Evolutionary conservation across 2,797 vertebrate species (phyloP).

Genomic region (Pseudomugil tenellus): DNA sequence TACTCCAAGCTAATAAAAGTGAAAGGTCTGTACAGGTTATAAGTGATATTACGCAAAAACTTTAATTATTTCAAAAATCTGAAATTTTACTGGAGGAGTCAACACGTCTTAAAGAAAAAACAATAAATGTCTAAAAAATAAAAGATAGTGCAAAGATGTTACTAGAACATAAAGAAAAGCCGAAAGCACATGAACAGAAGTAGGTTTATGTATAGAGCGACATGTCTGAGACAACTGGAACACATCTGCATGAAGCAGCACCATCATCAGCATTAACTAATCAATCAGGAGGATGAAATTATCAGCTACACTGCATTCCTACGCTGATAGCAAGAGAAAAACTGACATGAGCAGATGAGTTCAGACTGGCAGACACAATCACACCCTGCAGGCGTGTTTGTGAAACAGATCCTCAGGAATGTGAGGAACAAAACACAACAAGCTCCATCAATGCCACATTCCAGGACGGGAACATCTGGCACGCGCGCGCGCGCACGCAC

Average conservation of each 20-base stretch:
- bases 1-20: too few species aligned
- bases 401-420: conserved; percentile 51
- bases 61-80: too few species aligned
- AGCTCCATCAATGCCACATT: conserved; percentile 35
- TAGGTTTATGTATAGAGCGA: too few species aligned
- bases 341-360: background rate
- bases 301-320: too few species aligned
- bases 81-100: too few species aligned
- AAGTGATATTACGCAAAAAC: too few species aligned
- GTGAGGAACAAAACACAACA: conserved; percentile 43
- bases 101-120: too few species aligned
- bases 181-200: too few species aligned
- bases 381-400: conserved; percentile 25
- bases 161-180: background rate
- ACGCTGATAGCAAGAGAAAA: too few species aligned
- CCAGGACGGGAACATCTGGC: background rate
- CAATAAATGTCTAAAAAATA: too few species aligned
- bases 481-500: background rate
- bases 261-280: background rate
- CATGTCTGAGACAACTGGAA: too few species aligned
- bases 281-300: background rate
- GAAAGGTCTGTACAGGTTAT: too few species aligned
- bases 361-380: background rate
- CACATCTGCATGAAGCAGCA: background rate
- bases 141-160: background rate